These are phyloP conservation scores for Sminthopsis crassicaudata DNA, from an alignment of 2,113 vertebrate genomes.

Conservation along the genomic window DNA sequence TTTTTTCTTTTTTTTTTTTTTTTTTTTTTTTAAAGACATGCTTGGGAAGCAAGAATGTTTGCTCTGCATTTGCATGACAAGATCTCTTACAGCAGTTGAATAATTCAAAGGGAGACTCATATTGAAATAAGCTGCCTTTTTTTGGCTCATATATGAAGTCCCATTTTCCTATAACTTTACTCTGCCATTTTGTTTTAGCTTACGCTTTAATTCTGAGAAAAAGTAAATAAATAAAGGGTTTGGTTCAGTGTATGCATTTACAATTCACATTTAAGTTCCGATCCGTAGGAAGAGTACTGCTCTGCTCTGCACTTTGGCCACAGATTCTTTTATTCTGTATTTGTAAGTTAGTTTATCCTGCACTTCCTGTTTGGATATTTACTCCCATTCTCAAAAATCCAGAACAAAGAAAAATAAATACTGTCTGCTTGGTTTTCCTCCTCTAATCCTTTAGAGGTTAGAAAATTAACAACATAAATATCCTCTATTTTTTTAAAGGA, in stretches of 20 bases:
- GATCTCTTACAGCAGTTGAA: background rate
- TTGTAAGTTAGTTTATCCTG: constrained; percentile 41
- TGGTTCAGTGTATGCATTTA: constrained; percentile 19
- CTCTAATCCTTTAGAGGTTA: constrained; percentile 64
- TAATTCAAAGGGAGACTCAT: background rate
- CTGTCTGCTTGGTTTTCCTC: constrained; percentile 49
- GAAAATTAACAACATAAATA: constrained; percentile 74
- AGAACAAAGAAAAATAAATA: constrained; percentile 63
- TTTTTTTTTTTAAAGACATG: background rate
- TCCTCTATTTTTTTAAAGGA: constrained; percentile 21
- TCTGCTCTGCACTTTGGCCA: background rate
- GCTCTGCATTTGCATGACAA: background rate
- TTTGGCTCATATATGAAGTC: background rate
- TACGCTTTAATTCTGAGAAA: background rate
- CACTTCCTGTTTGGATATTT: constrained; percentile 62
- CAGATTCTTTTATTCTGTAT: background rate
- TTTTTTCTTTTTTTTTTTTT: background rate
- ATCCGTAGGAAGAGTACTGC: background rate
- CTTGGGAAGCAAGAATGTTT: background rate
- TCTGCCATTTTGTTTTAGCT: background rate
- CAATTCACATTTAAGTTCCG: background rate
- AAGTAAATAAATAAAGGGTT: background rate
- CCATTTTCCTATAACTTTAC: background rate
- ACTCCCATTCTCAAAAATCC: constrained; percentile 33
- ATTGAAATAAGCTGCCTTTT: background rate